Evolutionary conservation across 2,888 invertebrate species (phyloP).

Genomic region (Embidobia sp.): DNA sequence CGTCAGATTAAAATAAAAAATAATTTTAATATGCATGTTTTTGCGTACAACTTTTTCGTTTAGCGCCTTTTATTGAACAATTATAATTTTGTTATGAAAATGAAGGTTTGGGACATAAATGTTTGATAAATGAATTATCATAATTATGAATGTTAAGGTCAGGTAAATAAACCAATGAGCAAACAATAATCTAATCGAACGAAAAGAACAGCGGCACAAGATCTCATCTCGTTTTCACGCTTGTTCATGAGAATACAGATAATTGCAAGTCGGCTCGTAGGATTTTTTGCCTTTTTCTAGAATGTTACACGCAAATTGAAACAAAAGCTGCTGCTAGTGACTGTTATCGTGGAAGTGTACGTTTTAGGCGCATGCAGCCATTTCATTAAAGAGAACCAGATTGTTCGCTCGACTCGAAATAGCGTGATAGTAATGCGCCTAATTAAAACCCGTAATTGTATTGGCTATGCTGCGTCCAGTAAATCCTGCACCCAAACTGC

Average conservation of each 20-base stretch:
- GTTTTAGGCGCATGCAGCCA: slow-evolving; percentile 53
- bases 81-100: too few relatives aligned
- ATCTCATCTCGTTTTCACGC: slow-evolving; percentile 41
- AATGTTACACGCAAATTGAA: slow-evolving; percentile 55
- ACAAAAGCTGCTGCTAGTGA: slow-evolving; percentile 47
- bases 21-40: too few relatives aligned
- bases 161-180: too few relatives aligned
- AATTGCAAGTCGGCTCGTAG: slow-evolving; percentile 44
- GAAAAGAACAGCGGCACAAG: slow-evolving; percentile 22
- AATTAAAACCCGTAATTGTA: slow-evolving; percentile 67
- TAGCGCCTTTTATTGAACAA: too few relatives aligned
- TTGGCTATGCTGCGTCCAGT: slow-evolving; percentile 40
- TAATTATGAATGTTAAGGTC: too few relatives aligned
- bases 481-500: slow-evolving; percentile 36
- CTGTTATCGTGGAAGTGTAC: slow-evolving; percentile 45
- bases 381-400: slow-evolving; percentile 67
- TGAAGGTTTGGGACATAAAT: too few relatives aligned
- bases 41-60: too few relatives aligned
- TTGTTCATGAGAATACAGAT: slow-evolving; percentile 53
- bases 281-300: slow-evolving; percentile 33
- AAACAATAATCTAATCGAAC: neutral
- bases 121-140: too few relatives aligned
- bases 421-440: slow-evolving; percentile 64
- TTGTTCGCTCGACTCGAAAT: slow-evolving; percentile 62
- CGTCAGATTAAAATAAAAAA: too few relatives aligned